Evolutionary conservation across 64 coral and sea anemone species (phyloP).

Genomic region (Platygyra sinensis): DNA sequence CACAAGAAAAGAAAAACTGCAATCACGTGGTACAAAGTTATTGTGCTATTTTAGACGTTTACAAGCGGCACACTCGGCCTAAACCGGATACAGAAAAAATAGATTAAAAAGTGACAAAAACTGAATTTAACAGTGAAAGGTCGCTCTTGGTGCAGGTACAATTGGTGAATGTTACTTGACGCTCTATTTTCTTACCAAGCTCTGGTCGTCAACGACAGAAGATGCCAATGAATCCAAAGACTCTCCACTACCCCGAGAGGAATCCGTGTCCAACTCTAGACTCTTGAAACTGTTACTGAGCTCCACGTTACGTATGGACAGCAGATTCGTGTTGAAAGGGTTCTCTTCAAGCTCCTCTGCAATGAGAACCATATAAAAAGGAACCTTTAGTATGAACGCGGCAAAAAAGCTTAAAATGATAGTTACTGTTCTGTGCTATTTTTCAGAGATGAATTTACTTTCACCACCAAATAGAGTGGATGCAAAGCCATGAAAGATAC

Average conservation of each 20-base stretch:
- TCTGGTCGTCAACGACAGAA: constrained; percentile 67
- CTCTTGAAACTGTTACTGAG: constrained; percentile 95
- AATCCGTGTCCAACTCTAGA: constrained; percentile 90
- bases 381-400: not conserved
- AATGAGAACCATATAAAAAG: not conserved
- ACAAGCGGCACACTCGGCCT: no score
- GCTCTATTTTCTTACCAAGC: not conserved
- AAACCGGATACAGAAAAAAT: no score
- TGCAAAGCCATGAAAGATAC: no score
- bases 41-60: no score
- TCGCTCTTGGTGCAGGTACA: not conserved
- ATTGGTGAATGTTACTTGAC: not conserved
- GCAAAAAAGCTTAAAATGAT: not conserved
- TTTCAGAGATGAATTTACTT: no score
- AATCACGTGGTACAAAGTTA: no score
- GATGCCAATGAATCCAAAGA: constrained; percentile 87
- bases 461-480: no score
- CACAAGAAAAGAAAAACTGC: no score
- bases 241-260: constrained; percentile 80
- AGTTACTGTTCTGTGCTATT: no score
- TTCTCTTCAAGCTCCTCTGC: constrained; percentile 78
- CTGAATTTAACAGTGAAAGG: not conserved
- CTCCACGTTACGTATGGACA: constrained; percentile 81
- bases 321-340: constrained; percentile 61
- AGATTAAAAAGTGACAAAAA: no score